These are phyloP conservation scores for Chloroceryle aenea DNA, from an alignment of 2,113 vertebrate species.

Conservation along the genomic window DNA sequence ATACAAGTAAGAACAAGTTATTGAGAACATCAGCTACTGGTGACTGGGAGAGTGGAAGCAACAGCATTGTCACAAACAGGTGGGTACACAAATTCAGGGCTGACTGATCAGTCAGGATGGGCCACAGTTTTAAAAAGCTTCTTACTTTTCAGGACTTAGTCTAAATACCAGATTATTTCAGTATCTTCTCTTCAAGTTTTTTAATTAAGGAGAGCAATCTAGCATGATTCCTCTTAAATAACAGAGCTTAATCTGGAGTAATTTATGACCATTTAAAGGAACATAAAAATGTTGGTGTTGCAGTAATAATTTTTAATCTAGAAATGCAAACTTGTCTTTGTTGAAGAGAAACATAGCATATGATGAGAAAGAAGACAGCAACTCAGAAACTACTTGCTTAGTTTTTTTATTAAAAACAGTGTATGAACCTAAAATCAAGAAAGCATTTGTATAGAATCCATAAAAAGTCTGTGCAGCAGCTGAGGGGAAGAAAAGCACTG, in stretches of 20 bases:
- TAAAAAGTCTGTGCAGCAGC: conserved; percentile 24
- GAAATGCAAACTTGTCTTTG: not conserved
- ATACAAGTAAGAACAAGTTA: conserved; percentile 95
- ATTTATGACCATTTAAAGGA: not conserved
- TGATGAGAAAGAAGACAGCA: not conserved
- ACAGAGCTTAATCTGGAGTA: not conserved
- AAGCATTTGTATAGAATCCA: not conserved
- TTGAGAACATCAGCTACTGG: conserved; percentile 83
- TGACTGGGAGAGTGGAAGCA: conserved; percentile 98
- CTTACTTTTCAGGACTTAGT: not conserved
- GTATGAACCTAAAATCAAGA: not conserved
- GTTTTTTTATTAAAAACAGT: not conserved
- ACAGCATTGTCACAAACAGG: conserved; percentile 97
- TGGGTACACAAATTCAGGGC: conserved; percentile 1
- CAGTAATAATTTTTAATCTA: not conserved
- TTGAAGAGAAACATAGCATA: not conserved
- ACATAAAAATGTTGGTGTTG: not conserved
- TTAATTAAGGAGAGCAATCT: not conserved
- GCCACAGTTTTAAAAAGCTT: not conserved
- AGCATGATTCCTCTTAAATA: not conserved
- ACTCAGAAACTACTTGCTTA: not conserved
- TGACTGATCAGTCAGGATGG: not conserved
- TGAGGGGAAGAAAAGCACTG: not conserved
- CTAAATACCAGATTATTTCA: not conserved
- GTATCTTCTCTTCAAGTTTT: not conserved